Evolutionary conservation across 2,797 vertebrate genomes (phyloP).

Genomic region (Chloroceryle inda): DNA sequence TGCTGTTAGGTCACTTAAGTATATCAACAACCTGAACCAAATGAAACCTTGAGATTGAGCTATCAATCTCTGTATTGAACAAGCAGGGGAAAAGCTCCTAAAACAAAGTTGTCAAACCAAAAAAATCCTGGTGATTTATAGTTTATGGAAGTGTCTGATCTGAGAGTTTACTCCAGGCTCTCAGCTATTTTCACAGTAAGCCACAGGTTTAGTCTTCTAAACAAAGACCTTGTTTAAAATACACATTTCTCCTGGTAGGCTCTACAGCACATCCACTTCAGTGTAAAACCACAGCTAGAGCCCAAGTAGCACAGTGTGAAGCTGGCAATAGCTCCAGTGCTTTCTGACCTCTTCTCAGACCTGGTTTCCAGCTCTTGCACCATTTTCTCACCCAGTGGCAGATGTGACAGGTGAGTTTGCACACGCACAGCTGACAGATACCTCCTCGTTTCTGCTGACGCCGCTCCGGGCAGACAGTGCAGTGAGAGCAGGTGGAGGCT

Average conservation of each 20-base stretch:
- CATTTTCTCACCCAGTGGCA: neutral
- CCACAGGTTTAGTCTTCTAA: neutral
- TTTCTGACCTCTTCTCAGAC: neutral
- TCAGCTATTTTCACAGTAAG: neutral
- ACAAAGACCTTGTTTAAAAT: neutral
- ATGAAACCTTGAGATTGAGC: neutral
- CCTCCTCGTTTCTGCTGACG: rapidly evolving
- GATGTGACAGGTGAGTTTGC: neutral
- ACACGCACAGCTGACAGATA: neutral
- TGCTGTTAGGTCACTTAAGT: neutral
- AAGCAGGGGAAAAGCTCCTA: neutral
- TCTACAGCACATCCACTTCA: rapidly evolving
- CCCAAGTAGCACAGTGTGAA: rapidly evolving
- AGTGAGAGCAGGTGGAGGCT: neutral
- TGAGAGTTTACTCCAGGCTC: neutral
- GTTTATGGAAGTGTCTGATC: neutral
- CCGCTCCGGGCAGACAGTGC: neutral
- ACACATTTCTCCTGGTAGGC: neutral
- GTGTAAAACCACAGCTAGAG: neutral
- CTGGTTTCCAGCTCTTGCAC: neutral
- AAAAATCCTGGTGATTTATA: neutral
- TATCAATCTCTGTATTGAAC: neutral
- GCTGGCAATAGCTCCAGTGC: neutral
- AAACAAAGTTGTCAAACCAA: neutral
- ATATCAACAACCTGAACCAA: neutral